Conservation (phyloP, 2,888 invertebrate species). For the Apoderus coryli region DNA sequence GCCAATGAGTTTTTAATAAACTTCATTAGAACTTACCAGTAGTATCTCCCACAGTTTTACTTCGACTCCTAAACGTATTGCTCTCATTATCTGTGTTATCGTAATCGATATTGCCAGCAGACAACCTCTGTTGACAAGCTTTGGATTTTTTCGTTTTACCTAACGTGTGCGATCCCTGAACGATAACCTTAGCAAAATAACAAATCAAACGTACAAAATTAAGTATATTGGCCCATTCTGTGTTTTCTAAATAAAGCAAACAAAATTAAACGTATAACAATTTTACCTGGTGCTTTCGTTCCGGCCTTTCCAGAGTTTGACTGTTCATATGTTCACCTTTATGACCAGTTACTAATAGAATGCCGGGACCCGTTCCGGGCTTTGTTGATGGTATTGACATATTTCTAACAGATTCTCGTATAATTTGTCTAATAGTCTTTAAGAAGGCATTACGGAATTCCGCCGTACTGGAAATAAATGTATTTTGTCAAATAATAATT, state of each 20-base stretch:
- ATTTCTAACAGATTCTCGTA: conserved; percentile 90
- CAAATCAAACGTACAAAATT: conserved; percentile 5
- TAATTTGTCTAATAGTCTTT: conserved; percentile 93
- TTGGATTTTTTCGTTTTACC: conserved; percentile 67
- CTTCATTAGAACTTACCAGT: too few relatives aligned
- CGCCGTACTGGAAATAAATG: conserved; percentile 52
- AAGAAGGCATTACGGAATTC: conserved; percentile 95
- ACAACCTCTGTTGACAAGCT: conserved; percentile 62
- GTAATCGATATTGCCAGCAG: conserved; percentile 74
- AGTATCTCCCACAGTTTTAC: conserved; percentile 83
- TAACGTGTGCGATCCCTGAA: conserved; percentile 52
- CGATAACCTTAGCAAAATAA: conserved; percentile 17
- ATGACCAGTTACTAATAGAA: conserved; percentile 30
- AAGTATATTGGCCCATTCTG: neutral
- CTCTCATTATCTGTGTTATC: conserved; percentile 67
- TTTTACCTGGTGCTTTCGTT: neutral
- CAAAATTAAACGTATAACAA: neutral
- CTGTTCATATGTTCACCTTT: conserved; percentile 33
- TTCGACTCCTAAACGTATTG: conserved; percentile 65
- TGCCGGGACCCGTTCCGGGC: conserved; percentile 38
- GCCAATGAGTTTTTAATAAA: too few relatives aligned
- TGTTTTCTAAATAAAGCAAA: neutral
- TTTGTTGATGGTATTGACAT: conserved; percentile 85
- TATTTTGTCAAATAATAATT: neutral
- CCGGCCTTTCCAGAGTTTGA: conserved; percentile 46